Evolutionary conservation across 2,113 vertebrate species (phyloP), one percentile per base, ranked within the genome.

Genomic region (Ariopsis seemanni): DNA sequence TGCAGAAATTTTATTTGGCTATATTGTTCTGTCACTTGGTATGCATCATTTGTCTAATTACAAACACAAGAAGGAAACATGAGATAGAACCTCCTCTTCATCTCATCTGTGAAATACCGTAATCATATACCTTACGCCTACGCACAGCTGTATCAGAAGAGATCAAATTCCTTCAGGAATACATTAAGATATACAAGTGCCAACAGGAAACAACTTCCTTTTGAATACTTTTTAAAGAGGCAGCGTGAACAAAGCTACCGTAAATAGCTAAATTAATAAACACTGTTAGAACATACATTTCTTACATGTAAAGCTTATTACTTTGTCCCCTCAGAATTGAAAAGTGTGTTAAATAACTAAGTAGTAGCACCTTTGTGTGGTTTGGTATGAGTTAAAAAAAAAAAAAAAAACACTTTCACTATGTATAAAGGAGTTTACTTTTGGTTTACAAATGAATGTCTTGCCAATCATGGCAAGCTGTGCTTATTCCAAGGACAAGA

Each of bases 381-480:
- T 27, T 55, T 78, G 25, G n/a, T 30, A 34, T 17, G n/a, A 27
- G 7, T 42, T 42, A 4, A 42, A 42, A 42, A 42, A 42, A 42
- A 42, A 42, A 2, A n/a, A 30, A 8, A 27, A 30, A 79, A 18
- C 6, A 30, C 11, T 42, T 42, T 81, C 8, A 81, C 1, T 42
- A 30, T 34, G 74, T 30, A 30, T 80, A 30, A 5, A 6, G 15
- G n/a, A 11, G 27, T 60, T 72, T 69, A 77, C 77, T 63, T 90
- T 88, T 82, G 65, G 48, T 85, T 87, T 87, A 42, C 50, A 84
- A 71, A 82, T 88, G 77, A 88, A 65, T 88, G 81, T 88, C 20
- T 77, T 80, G 81, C 60, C 30, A 80, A 27, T 77, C 55, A 78
- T 67, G 52, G 42, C 65, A 75, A 20, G 72, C 55, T 69, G 87